Evolutionary conservation across 2,888 invertebrate species (phyloP), one percentile per base, ranked within the genome.

Genomic region (Gonocerus acuteangulatus): DNA sequence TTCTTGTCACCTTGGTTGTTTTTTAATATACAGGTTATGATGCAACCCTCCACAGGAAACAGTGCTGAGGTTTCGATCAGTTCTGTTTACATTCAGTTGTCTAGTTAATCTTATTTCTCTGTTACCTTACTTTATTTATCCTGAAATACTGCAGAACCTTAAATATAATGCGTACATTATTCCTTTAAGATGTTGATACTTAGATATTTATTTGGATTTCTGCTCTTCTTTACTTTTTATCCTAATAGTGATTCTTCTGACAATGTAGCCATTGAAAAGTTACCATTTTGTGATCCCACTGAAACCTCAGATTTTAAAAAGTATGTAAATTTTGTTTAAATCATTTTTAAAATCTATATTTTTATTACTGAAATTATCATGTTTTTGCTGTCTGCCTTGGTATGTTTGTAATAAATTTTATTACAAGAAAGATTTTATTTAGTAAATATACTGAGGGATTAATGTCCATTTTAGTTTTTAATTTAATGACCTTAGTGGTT

Each of bases 251-350:
- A 39, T 42, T 42, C 39, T 23, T 47, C 47, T 47, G 54, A 36
- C 23, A 54, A 15, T 54, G 23, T 51, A 2, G 51, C 36, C 19
- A 22, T 54, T 42, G 54, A 54, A 23, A 36, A 54, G 16, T 42
- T 54, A 42, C 54, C 54, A 6, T 39, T 54, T 42, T 54, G 54
- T 54, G 22, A 54, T 42, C 21, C 23, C n/a, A n/a, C 3, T 16
- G 54, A 54, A 6, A 36, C 15, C 22, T 36, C 54, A 15, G 54
- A 54, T 39, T 54, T 54, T 18, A 54, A 54, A 15, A 42, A 23
- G 54, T 54, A 39, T 34, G 51, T 51, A 6, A 6, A 27, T 27
- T n/a, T n/a, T n/a, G n/a, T n/a, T n/a, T n/a, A n/a, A n/a, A 6
- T 27, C 27, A 6, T 6, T 27, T 27, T 27, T 9, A 4, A 27